phyloP scores from a whole-genome alignment of 2,113 vertebrate genomes.

The Serilophus lunatus region DNA sequence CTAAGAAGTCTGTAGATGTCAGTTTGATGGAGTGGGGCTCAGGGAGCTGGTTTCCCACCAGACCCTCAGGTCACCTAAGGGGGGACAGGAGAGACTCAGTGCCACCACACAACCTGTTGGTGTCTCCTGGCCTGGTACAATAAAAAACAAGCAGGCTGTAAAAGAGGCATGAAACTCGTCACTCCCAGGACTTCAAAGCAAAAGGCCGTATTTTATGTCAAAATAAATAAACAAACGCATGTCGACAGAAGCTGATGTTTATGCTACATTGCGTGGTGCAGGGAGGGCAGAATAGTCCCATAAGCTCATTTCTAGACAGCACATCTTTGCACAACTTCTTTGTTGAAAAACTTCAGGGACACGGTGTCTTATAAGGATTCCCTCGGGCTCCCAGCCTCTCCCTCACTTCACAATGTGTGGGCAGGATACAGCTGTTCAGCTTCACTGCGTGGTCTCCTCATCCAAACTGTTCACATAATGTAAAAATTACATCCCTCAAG shows the following conservation, averaged over 20 bases:
- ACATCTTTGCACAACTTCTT: conserved; percentile 9
- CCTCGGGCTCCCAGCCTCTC: conserved; percentile 38
- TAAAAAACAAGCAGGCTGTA: neutral
- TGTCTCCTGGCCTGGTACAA: neutral
- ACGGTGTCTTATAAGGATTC: neutral
- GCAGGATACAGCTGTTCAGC: conserved; percentile 62
- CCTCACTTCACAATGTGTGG: conserved; percentile 43
- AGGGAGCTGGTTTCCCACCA: neutral
- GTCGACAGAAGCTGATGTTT: conserved; percentile 24
- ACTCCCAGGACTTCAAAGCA: conserved; percentile 42
- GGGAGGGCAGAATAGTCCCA: neutral
- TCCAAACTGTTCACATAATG: conserved; percentile 24
- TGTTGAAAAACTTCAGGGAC: conserved; percentile 37
- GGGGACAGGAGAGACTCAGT: neutral
- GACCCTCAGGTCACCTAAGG: neutral
- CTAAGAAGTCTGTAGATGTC: neutral
- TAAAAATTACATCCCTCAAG: conserved; percentile 46
- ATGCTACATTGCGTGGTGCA: fast-evolving
- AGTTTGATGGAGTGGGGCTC: neutral
- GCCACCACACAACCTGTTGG: neutral
- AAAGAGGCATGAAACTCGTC: neutral
- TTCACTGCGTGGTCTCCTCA: conserved; percentile 36
- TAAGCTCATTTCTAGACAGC: neutral
- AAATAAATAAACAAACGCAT: conserved; percentile 28
- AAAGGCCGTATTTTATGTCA: neutral